Conservation (phyloP, 2,888 invertebrate genomes). For the Phorcus lineatus region DNA sequence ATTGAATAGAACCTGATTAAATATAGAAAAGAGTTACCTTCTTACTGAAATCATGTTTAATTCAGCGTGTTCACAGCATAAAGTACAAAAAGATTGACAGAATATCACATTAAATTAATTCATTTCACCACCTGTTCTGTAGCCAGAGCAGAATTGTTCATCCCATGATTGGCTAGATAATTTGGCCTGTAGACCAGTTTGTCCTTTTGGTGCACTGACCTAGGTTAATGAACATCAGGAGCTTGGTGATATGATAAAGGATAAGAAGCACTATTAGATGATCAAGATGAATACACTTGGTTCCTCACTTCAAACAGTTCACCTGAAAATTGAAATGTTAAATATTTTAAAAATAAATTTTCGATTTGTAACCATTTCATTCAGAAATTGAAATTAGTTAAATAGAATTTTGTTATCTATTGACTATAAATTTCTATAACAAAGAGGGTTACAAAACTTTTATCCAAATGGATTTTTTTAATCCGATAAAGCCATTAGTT, state of each 20-base stretch:
- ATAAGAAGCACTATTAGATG: background rate
- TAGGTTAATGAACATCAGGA: background rate
- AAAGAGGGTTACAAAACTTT: too few relatives aligned
- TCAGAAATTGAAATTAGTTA: too few relatives aligned
- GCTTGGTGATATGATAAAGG: background rate
- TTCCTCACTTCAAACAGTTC: background rate
- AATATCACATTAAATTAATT: constrained; percentile 19
- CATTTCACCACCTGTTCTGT: background rate
- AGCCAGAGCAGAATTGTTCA: background rate
- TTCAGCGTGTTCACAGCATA: constrained; percentile 8
- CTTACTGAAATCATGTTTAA: background rate
- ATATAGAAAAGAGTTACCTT: background rate
- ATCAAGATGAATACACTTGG: background rate
- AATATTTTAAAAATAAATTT: background rate
- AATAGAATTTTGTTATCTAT: too few relatives aligned
- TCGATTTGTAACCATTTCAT: too few relatives aligned
- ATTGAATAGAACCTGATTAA: background rate
- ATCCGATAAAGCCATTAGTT: too few relatives aligned
- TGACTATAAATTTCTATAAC: too few relatives aligned
- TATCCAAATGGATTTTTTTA: too few relatives aligned
- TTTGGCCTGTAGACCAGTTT: background rate
- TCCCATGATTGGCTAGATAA: background rate
- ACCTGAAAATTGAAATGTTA: background rate
- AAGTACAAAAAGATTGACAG: constrained; percentile 16
- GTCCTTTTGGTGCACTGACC: background rate